Evolutionary conservation across 2,113 vertebrate species (phyloP).

Genomic region (Engraulis encrasicolus): DNA sequence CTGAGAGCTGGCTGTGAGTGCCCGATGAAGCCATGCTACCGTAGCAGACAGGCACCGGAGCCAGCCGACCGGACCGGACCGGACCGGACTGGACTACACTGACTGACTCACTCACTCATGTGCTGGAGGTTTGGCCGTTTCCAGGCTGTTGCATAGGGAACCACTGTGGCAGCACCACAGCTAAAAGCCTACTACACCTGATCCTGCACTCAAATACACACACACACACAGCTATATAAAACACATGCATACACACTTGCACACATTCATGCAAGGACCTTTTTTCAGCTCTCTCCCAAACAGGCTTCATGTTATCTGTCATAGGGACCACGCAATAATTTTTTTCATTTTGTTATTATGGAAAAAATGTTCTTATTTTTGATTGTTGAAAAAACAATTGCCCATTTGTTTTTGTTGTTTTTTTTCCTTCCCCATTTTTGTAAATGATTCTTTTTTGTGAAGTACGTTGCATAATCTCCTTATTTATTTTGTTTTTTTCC

Average conservation of each 20-base stretch:
- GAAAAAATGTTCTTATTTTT: background rate
- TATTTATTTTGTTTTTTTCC: background rate
- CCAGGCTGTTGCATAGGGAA: background rate
- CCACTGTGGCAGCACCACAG: background rate
- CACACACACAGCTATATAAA: background rate
- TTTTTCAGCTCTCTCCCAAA: slow-evolving; percentile 9
- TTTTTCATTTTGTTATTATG: slow-evolving; percentile 19
- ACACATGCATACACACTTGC: background rate
- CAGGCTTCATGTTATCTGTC: slow-evolving; percentile 1
- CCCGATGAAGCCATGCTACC: background rate
- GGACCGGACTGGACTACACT: background rate
- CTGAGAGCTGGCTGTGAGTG: background rate
- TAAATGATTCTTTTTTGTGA: slow-evolving; percentile 6
- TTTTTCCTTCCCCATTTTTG: background rate
- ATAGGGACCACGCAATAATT: slow-evolving; percentile 18
- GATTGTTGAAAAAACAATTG: no score
- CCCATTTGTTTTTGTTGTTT: background rate
- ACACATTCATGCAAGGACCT: background rate
- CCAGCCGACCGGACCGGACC: background rate
- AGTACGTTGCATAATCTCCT: background rate
- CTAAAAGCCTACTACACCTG: background rate
- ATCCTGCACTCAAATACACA: background rate
- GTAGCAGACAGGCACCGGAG: background rate
- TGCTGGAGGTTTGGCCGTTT: background rate
- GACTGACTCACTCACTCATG: no score